phyloP scores from a whole-genome alignment of 2,797 vertebrate genomes.

The Botia almorhae region DNA sequence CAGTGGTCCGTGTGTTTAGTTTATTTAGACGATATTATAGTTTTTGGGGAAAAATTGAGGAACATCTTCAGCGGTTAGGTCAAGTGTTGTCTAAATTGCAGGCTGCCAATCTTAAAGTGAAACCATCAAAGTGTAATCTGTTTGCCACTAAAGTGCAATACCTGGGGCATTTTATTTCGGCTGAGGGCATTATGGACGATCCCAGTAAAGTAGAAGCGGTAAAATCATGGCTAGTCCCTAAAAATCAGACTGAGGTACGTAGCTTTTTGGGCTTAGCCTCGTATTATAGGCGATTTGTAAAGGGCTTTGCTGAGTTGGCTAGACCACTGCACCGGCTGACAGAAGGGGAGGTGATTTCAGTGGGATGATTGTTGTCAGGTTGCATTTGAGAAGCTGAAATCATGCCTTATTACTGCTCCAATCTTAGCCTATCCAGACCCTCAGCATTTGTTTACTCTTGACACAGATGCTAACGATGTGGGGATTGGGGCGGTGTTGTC shows the following conservation, averaged over 20 bases:
- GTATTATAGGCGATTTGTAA: conserved; percentile 15
- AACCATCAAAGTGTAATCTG: conserved; percentile 22
- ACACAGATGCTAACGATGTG: background rate
- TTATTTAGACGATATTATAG: conserved; percentile 14
- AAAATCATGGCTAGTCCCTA: background rate
- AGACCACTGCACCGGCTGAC: background rate
- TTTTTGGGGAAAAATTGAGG: conserved; percentile 18
- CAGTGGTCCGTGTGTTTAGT: conserved; percentile 21
- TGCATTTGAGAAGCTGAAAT: background rate
- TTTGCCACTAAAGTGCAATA: conserved; percentile 26
- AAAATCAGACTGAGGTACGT: conserved; percentile 3
- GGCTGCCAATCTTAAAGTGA: conserved; percentile 13
- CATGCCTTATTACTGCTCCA: background rate
- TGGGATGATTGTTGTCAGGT: background rate
- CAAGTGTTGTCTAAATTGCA: background rate
- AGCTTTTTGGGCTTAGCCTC: conserved; percentile 23
- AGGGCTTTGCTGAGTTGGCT: background rate
- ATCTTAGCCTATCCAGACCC: conserved; percentile 20
- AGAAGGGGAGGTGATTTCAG: background rate
- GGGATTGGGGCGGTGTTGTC: conserved; percentile 16
- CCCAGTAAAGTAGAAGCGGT: conserved; percentile 12
- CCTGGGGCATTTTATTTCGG: conserved; percentile 27
- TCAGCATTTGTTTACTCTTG: background rate
- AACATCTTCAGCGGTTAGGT: background rate
- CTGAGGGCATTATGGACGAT: conserved; percentile 10